Evolutionary conservation across 2,113 vertebrate genomes (phyloP).

Genomic region (Otolemur garnettii): DNA sequence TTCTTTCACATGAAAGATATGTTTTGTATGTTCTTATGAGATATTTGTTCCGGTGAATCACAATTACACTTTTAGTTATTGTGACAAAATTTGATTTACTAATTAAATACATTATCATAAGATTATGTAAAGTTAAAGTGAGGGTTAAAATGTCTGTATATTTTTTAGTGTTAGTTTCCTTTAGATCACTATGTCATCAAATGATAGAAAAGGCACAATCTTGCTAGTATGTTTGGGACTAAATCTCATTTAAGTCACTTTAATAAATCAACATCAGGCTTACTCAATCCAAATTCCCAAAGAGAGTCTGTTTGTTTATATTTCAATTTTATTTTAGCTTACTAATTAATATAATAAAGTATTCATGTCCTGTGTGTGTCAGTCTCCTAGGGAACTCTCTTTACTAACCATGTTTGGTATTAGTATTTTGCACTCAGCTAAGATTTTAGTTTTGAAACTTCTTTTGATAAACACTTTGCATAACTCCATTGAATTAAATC

Average conservation of each 20-base stretch:
- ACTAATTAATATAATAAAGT: slow-evolving; percentile 20
- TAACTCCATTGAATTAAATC: slow-evolving; percentile 61
- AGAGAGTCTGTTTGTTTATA: not conserved
- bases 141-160: not conserved
- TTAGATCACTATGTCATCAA: not conserved
- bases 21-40: not conserved
- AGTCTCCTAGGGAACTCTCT: slow-evolving; percentile 35
- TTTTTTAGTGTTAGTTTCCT: not conserved
- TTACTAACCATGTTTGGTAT: not conserved
- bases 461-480: slow-evolving; percentile 73
- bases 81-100: not conserved
- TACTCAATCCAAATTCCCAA: not conserved
- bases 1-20: not conserved
- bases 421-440: not conserved
- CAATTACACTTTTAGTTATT: not conserved
- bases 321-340: slow-evolving; percentile 28
- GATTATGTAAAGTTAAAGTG: not conserved
- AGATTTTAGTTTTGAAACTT: slow-evolving; percentile 46
- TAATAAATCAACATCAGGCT: not conserved
- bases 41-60: not conserved
- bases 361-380: not conserved
- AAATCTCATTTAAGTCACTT: not conserved
- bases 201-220: slow-evolving; percentile 9
- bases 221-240: not conserved
- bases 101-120: not conserved